A percentile compares a stretch with the other conserved stretches of the same genome.
Conservation (phyloP, 2,113 vertebrate genomes). For the Neogale vison region DNA sequence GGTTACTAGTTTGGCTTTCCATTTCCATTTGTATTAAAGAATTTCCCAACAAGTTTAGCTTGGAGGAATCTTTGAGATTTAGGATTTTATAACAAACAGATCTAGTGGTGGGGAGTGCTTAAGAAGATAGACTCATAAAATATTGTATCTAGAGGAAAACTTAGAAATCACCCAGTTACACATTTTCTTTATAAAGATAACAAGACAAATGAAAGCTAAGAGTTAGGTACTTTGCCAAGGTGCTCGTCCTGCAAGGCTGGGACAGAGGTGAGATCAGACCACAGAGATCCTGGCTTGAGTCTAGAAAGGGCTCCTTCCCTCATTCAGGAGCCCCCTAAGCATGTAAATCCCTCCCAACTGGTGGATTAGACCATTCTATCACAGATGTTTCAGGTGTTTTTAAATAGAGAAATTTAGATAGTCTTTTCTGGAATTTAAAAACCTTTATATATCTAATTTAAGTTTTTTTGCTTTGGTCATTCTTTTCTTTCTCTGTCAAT, state of each 20-base stretch:
- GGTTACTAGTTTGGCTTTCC: neutral
- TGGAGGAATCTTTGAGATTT: constrained; percentile 29
- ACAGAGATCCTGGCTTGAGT: neutral
- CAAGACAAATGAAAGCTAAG: neutral
- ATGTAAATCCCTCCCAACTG: neutral
- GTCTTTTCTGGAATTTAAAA: constrained; percentile 29
- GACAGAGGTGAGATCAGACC: neutral
- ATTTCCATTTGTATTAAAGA: neutral
- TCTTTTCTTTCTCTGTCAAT: constrained; percentile 16
- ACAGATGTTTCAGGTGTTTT: neutral
- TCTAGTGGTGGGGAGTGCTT: neutral
- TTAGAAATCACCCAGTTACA: constrained; percentile 19
- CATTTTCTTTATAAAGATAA: neutral
- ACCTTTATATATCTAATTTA: neutral
- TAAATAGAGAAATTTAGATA: constrained; percentile 22
- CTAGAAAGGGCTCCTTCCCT: neutral
- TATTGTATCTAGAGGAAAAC: neutral
- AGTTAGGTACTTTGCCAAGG: neutral
- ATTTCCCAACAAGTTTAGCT: constrained; percentile 19
- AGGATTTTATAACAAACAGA: constrained; percentile 2
- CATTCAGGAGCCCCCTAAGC: neutral
- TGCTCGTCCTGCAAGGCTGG: neutral
- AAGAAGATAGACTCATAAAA: neutral
- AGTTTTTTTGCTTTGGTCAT: neutral
- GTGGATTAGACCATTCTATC: neutral